These are phyloP conservation scores for Cotesia vestalis DNA, from an alignment of 1,140 invertebrate species.

Conservation along the genomic window DNA sequence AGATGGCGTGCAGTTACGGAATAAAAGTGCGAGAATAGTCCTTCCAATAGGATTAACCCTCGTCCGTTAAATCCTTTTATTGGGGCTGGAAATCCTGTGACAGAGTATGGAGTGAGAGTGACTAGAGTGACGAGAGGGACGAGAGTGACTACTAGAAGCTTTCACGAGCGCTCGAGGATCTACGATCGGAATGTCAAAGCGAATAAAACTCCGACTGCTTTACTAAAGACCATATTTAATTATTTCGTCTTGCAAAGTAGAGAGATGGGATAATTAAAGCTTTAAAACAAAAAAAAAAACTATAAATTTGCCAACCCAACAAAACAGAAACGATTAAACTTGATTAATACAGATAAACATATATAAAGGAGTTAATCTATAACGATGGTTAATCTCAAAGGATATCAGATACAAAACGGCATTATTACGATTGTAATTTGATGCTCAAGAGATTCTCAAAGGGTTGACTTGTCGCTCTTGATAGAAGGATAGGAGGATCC, in stretches of 20 bases:
- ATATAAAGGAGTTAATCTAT: background rate
- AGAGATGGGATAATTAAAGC: background rate
- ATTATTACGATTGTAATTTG: constrained; percentile 25
- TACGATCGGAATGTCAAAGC: constrained; percentile 42
- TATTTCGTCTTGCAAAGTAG: background rate
- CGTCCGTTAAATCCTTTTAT: constrained; percentile 64
- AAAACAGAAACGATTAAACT: too few species aligned
- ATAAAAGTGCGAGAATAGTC: constrained; percentile 48
- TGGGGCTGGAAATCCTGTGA: constrained; percentile 58
- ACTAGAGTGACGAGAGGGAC: too few species aligned
- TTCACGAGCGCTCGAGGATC: constrained; percentile 36
- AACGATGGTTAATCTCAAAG: too few species aligned
- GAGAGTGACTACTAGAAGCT: constrained; percentile 20
- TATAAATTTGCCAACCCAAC: too few species aligned
- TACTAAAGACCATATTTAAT: background rate
- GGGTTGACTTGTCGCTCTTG: constrained; percentile 21
- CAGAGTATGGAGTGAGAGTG: constrained; percentile 46
- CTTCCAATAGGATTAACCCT: constrained; percentile 63
- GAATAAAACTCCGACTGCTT: constrained; percentile 39
- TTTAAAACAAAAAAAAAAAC: background rate
- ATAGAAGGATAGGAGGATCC: constrained; percentile 17
- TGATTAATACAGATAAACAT: too few species aligned
- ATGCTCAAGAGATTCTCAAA: constrained; percentile 9
- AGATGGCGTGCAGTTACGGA: constrained; percentile 31
- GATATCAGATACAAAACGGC: constrained; percentile 9